Percentiles rank a stretch among this genome's conserved stretches.
Conservation (phyloP, 64 coral and sea anemone species). For the Montipora efflorescens region DNA sequence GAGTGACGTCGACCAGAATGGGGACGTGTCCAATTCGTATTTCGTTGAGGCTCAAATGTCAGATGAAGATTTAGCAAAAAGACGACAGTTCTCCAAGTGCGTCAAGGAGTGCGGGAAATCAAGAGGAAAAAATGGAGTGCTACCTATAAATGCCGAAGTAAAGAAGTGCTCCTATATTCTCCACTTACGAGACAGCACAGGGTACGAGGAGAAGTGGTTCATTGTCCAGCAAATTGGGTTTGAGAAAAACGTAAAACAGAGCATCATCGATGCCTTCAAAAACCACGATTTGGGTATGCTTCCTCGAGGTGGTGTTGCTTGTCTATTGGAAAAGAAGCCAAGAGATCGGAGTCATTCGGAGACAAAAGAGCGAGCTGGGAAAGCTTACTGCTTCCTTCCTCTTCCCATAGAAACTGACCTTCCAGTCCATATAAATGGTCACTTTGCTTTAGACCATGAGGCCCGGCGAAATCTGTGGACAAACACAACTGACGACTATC, state of each 20-base stretch:
- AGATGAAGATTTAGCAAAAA: constrained; percentile 49
- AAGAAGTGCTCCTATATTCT: constrained; percentile 75
- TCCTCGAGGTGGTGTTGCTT: constrained; percentile 86
- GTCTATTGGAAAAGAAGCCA: not conserved
- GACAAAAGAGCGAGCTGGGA: not conserved
- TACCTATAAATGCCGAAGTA: not conserved
- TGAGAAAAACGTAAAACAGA: constrained; percentile 43
- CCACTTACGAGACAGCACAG: constrained; percentile 47
- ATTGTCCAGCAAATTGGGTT: constrained; percentile 76
- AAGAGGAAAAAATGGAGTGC: not conserved
- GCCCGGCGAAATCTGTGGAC: constrained; percentile 79
- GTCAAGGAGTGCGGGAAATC: constrained; percentile 34
- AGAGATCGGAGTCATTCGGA: not conserved
- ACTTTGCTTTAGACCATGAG: constrained; percentile 94
- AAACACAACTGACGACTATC: constrained; percentile 4
- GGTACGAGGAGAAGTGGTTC: constrained; percentile 62
- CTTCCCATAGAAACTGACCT: constrained; percentile 72
- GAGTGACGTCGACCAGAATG: constrained; percentile 40
- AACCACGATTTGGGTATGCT: constrained; percentile 71
- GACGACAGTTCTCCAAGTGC: constrained; percentile 26
- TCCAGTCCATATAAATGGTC: constrained; percentile 91
- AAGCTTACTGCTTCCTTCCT: constrained; percentile 91
- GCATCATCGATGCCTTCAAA: constrained; percentile 49
- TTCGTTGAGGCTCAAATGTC: constrained; percentile 42
- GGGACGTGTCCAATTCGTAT: not conserved